Base-by-base conservation (phyloP, 2,888 invertebrate species). In the Cerastis leucographa region DNA sequence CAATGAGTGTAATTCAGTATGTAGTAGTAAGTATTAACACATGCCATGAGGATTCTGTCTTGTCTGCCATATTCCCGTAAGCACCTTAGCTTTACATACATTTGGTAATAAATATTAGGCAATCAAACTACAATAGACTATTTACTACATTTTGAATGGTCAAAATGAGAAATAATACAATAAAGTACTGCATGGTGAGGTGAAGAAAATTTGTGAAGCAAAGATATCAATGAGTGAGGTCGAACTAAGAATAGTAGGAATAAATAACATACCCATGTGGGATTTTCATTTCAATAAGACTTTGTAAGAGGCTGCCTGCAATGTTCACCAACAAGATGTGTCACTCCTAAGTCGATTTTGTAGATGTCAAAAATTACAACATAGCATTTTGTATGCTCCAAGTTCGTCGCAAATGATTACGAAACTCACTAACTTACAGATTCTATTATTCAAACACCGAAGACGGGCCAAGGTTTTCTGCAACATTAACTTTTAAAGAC, bases 381-480 rank as follows among this genome's bases (percentile, higher is more conserved):
- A 81, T 68, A 68, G 25, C 66, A 66, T 81, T 79, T 81, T 83
- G 76, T 80, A 61, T 76, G 78, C 73, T 84, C 81, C 79, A 86
- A 88, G 87, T 90, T 89, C 81, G 78, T 81, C 78, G 75, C 76
- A 81, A 85, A 76, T 88, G 81, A 88, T 90, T 91, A 88, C 88
- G 87, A 85, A 84, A 89, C 81, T 84, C 87, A 82, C 86, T 80
- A 89, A 90, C 86, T 87, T 88, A 88, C 86, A 89, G 88, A 90
- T 91, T 90, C 88, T 87, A 89, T 90, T 89, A 90, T 88, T 88
- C 85, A 79, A 88, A 85, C 88, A 80, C 78, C 87, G 87, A 90
- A 90, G 91, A 87, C 90, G 85, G 75, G 77, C 85, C 91, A 92
- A 92, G 92, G 92, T 90, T 92, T 88, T 87, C 87, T 87, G 80